Evolutionary conservation across 2,888 invertebrate species (phyloP).

Genomic region (Branchellion lobata): DNA sequence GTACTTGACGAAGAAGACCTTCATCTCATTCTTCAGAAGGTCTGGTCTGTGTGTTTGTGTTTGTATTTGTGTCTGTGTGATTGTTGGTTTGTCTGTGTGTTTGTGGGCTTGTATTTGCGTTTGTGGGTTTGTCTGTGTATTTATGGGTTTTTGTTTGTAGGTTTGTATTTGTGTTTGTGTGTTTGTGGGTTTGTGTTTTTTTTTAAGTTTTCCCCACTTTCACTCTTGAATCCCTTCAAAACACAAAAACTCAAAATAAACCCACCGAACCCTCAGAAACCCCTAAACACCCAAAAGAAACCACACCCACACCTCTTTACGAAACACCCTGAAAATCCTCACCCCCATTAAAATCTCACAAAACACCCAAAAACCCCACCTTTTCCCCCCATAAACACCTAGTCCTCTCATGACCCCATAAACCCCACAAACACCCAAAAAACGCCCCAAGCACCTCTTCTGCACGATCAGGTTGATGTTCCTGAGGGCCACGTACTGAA

Average conservation of each 20-base stretch:
- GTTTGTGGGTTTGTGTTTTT: no score
- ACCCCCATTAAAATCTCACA: background rate
- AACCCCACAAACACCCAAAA: background rate
- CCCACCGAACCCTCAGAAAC: no score
- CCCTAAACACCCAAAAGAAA: background rate
- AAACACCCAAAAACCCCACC: slow-evolving; percentile 67
- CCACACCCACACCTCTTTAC: background rate
- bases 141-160: no score
- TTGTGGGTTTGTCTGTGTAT: slow-evolving; percentile 39
- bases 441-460: slow-evolving; percentile 67
- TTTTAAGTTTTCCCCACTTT: no score
- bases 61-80: background rate
- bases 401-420: no score
- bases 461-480: slow-evolving; percentile 99
- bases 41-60: slow-evolving; percentile 69
- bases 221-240: no score
- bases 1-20: slow-evolving; percentile 99
- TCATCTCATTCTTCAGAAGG: slow-evolving; percentile 98
- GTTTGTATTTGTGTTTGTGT: no score
- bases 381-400: no score
- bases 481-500: slow-evolving; percentile 94
- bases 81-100: no score
- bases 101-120: slow-evolving; percentile 60
- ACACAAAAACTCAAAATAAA: no score
- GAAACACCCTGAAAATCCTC: no score